Base-by-base conservation (phyloP, 2,113 vertebrate species). In the Epinephelus lanceolatus region DNA sequence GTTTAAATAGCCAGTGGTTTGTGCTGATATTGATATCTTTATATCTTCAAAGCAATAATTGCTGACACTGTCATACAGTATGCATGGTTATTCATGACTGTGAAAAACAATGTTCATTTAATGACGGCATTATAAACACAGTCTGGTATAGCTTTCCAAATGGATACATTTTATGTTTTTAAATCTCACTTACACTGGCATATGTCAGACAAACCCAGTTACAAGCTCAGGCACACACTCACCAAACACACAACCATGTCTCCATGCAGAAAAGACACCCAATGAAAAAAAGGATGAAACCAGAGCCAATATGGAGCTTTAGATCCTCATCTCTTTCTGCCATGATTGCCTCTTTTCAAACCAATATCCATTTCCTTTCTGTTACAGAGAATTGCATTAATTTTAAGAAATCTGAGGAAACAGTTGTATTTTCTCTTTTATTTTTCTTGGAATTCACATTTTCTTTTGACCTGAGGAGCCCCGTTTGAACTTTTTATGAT, bases 271-370 rank as follows among this genome's bases (percentile, higher is more conserved):
- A 87, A 78, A 72, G 55, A 81, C 19, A 68, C 33, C 14, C 80
- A 81, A 87, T 86, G 70, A 30, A 80, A 51, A 79, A 79, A 75
- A 65, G 62, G 81, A 71, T 47, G 65, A 85, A 65, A 80, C 37
- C 62, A 33, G 52, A 69, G 55, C 71, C 86, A 87, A 62, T 86
- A 62, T 76, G 61, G 30, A 25, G 4, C n/a, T 78, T 59, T 68
- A 27, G 4, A 73, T 71, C n/a, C 72, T 87, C 83, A 86, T 89
- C 73, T 91, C 37, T 62, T 87, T 57, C 79, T 74, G 57, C 68
- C 30, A 81, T 87, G 86, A 93, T 91, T 92, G 91, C 77, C 27
- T 91, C 72, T 89, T 91, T 88, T 80, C 71, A 83, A 18, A 65
- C 79, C 59, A 70, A 51, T 42, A 72, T 80, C 40, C 52, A 56